A percentile compares a stretch with the other conserved stretches of the same genome.
These are phyloP conservation scores for Conus canariensis DNA, from an alignment of 2,888 invertebrate species.

Conservation along the genomic window DNA sequence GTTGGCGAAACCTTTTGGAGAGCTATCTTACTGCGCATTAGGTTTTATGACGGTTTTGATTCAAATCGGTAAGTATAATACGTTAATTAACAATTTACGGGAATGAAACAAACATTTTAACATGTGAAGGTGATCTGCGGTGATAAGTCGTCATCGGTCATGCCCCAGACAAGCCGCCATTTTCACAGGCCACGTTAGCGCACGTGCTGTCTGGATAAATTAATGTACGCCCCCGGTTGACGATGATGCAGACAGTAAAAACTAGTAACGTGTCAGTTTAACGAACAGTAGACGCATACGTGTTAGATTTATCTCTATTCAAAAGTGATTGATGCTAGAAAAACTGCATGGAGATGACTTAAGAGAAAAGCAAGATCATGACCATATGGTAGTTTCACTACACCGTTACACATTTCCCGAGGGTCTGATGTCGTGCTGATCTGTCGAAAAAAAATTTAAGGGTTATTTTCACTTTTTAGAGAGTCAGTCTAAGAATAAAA, in stretches of 20 bases:
- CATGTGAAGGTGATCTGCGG: not conserved
- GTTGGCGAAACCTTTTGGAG: constrained; percentile 23
- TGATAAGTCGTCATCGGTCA: constrained; percentile 36
- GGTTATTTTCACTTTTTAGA: no score
- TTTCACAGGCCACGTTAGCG: constrained; percentile 43
- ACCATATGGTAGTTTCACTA: no score
- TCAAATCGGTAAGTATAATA: constrained; percentile 66
- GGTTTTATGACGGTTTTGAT: constrained; percentile 75
- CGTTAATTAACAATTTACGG: not conserved
- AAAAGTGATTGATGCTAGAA: no score
- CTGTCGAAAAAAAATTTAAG: no score
- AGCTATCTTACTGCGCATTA: constrained; percentile 51
- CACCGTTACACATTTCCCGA: no score
- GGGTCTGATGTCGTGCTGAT: no score
- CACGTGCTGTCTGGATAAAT: constrained; percentile 39
- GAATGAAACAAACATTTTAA: not conserved
- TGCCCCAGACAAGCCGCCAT: constrained; percentile 49
- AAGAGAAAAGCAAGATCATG: no score
- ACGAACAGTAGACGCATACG: no score
- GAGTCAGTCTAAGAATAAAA: no score
- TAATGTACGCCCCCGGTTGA: not conserved
- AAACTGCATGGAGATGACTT: no score
- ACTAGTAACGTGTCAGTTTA: no score
- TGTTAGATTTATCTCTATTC: no score
- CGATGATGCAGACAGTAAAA: not conserved